These are phyloP conservation scores for Chelon auratus DNA, from an alignment of 2,797 vertebrate species.

Conservation along the genomic window DNA sequence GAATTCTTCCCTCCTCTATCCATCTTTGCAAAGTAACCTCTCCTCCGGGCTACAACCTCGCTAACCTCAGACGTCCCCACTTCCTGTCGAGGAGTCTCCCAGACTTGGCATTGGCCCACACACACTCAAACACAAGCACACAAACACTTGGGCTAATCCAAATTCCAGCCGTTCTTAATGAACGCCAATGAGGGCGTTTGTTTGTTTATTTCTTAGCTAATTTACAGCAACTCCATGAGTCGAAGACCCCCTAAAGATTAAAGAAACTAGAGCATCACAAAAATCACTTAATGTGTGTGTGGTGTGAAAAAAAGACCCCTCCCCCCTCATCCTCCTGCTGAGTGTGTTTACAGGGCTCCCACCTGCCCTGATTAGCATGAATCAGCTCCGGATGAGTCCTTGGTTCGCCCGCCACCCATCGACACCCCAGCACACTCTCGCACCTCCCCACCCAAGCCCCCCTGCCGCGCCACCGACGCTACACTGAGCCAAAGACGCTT, in stretches of 20 bases:
- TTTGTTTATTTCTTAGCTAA: slow-evolving; percentile 49
- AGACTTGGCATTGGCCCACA: slow-evolving; percentile 22
- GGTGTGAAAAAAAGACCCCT: not conserved
- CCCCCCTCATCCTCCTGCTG: slow-evolving; percentile 38
- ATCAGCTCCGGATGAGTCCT: slow-evolving; percentile 55
- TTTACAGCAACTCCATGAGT: slow-evolving; percentile 45
- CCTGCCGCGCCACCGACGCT: slow-evolving; percentile 52
- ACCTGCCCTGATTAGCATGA: slow-evolving; percentile 75
- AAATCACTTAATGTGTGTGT: slow-evolving; percentile 24
- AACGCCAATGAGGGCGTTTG: slow-evolving; percentile 9
- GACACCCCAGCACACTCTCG: slow-evolving; percentile 20
- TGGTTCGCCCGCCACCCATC: slow-evolving; percentile 37
- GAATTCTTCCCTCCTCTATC: not conserved
- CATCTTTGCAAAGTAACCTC: slow-evolving; percentile 6
- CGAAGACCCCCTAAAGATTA: slow-evolving; percentile 26
- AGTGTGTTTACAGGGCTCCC: slow-evolving; percentile 70
- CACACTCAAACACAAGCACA: not conserved
- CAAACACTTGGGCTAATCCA: slow-evolving; percentile 24
- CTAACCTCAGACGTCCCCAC: slow-evolving; percentile 32
- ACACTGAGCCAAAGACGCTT: slow-evolving; percentile 53
- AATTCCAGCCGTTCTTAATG: slow-evolving; percentile 24
- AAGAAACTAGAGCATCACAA: slow-evolving; percentile 29
- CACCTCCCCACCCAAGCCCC: slow-evolving; percentile 11
- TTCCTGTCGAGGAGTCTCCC: slow-evolving; percentile 26
- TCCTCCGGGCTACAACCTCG: slow-evolving; percentile 35